Conservation (phyloP, 2,113 vertebrate species). For the Hepsetus odoe region DNA sequence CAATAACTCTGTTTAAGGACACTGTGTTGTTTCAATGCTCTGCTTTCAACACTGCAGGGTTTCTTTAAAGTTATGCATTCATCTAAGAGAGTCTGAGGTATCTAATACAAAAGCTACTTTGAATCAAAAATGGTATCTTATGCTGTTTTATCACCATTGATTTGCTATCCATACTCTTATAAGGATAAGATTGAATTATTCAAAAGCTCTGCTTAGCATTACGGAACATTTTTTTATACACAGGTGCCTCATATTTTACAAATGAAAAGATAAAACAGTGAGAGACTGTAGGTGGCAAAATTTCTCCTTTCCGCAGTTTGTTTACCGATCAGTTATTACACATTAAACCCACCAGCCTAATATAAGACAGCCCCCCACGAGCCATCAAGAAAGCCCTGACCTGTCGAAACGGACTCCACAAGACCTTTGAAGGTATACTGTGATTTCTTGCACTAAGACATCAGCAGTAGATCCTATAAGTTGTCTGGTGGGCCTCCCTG, state of each 20-base stretch:
- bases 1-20: slow-evolving; percentile 37
- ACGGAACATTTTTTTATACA: slow-evolving; percentile 67
- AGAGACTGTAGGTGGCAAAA: slow-evolving; percentile 20
- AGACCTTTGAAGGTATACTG: no score
- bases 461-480: no score
- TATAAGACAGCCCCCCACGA: no score
- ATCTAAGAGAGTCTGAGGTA: slow-evolving; percentile 66
- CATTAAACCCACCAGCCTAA: no score
- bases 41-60: slow-evolving; percentile 59
- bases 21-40: slow-evolving; percentile 31
- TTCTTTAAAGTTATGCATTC: slow-evolving; percentile 67
- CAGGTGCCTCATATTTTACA: slow-evolving; percentile 36
- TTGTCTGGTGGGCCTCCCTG: no score
- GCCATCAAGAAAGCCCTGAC: no score
- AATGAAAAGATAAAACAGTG: slow-evolving; percentile 40
- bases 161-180: slow-evolving; percentile 70
- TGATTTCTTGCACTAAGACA: no score
- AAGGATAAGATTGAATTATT: slow-evolving; percentile 76
- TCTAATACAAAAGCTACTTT: slow-evolving; percentile 74
- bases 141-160: slow-evolving; percentile 78
- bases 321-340: no score
- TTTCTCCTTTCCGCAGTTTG: no score
- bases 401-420: no score
- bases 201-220: slow-evolving; percentile 64
- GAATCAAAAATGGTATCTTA: slow-evolving; percentile 75